Percentiles rank a stretch among this genome's conserved stretches.
These are phyloP conservation scores for Choloepus hoffmanni DNA, from an alignment of 2,113 vertebrate genomes.

Conservation along the genomic window DNA sequence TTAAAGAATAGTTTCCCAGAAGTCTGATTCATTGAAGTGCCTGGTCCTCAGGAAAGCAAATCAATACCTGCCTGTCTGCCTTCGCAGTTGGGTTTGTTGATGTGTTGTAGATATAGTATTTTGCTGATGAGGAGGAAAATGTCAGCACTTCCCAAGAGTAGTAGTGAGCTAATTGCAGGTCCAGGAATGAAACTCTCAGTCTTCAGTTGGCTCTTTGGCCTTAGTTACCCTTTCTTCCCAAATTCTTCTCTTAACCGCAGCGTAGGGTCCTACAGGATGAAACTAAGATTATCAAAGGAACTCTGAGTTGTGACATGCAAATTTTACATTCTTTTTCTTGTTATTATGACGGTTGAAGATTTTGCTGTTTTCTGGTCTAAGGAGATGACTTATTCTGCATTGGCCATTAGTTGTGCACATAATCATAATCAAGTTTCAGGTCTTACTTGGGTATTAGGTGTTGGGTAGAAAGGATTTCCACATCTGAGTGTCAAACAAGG, in stretches of 20 bases:
- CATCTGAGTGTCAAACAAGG: neutral
- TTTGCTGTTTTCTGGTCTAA: conserved; percentile 24
- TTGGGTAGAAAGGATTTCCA: neutral
- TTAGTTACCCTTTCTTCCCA: neutral
- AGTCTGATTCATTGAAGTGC: conserved; percentile 36
- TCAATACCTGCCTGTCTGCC: conserved; percentile 59
- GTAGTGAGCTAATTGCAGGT: conserved; percentile 12
- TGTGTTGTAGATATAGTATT: conserved; percentile 36
- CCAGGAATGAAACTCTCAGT: neutral
- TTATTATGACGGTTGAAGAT: neutral
- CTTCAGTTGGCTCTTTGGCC: neutral
- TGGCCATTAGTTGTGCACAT: neutral
- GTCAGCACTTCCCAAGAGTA: conserved; percentile 28
- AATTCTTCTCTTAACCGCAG: conserved; percentile 11
- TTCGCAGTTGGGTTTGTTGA: conserved; percentile 10
- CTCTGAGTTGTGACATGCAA: neutral
- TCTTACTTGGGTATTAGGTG: neutral
- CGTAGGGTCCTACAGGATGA: neutral
- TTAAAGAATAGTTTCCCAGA: conserved; percentile 41
- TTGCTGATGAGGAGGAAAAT: conserved; percentile 54
- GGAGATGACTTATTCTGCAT: neutral
- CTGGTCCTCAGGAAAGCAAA: conserved; percentile 40
- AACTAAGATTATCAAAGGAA: neutral
- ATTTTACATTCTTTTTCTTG: neutral
- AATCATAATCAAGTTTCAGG: neutral